phyloP scores from a whole-genome alignment of 1,140 invertebrate species.

The Tetramorium parvispinum region DNA sequence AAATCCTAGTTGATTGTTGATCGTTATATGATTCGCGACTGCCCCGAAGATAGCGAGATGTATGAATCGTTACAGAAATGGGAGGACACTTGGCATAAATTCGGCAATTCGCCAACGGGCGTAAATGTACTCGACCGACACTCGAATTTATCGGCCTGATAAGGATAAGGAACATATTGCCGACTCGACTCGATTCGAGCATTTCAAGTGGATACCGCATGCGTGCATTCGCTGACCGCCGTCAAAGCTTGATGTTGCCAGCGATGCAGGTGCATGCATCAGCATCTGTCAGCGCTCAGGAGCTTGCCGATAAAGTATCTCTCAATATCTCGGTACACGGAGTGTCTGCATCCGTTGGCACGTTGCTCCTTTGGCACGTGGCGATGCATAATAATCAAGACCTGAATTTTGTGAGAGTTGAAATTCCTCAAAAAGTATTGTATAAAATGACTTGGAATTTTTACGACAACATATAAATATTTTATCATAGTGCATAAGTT shows the following conservation, averaged over 20 bases:
- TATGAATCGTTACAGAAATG: background rate
- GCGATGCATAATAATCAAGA: constrained; percentile 31
- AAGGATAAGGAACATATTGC: constrained; percentile 41
- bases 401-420: background rate
- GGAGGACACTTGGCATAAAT: constrained; percentile 1
- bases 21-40: background rate
- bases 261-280: constrained; percentile 50
- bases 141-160: constrained; percentile 40
- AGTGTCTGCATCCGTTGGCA: constrained; percentile 10
- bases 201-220: background rate
- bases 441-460: too few relatives aligned
- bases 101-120: background rate
- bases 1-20: background rate
- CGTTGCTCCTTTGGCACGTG: constrained; percentile 19
- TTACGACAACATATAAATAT: too few relatives aligned
- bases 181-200: background rate
- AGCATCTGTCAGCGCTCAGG: constrained; percentile 42
- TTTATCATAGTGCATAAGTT: too few relatives aligned
- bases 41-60: background rate
- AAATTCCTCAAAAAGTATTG: background rate
- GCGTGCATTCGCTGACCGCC: constrained; percentile 39
- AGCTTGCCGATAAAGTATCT: constrained; percentile 42
- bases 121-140: constrained; percentile 16
- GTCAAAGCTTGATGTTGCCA: constrained; percentile 31
- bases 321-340: constrained; percentile 28